Conservation (phyloP, 2,797 vertebrate species). For the Parotocinclus haroldoi region DNA sequence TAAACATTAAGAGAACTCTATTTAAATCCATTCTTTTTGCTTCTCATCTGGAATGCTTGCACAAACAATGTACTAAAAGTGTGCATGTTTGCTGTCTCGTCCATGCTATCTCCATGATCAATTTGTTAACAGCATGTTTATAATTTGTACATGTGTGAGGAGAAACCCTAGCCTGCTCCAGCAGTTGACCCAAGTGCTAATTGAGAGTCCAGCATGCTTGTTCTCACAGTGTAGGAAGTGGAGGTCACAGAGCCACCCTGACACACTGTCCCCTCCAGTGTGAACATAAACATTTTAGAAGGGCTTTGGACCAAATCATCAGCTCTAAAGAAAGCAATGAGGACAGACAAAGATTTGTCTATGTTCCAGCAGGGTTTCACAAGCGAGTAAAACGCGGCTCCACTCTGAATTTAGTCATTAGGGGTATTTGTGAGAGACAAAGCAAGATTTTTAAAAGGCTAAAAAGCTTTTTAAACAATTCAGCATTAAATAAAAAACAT, state of each 20-base stretch:
- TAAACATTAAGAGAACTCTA: constrained; percentile 20
- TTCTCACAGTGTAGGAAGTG: constrained; percentile 76
- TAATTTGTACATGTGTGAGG: constrained; percentile 68
- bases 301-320: constrained; percentile 81
- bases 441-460: not conserved
- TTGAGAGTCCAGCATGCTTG: constrained; percentile 77
- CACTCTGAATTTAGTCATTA: constrained; percentile 7
- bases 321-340: constrained; percentile 47
- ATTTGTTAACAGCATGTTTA: constrained; percentile 79
- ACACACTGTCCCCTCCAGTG: constrained; percentile 79
- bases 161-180: constrained; percentile 70
- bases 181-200: constrained; percentile 75
- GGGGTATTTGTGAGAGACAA: not conserved
- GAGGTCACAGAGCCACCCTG: constrained; percentile 73
- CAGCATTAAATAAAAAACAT: not conserved
- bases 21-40: constrained; percentile 12
- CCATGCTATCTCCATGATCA: constrained; percentile 64
- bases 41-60: constrained; percentile 4
- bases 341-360: constrained; percentile 47
- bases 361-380: constrained; percentile 35
- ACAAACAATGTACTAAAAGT: constrained; percentile 23
- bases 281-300: constrained; percentile 82
- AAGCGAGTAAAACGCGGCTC: constrained; percentile 16
- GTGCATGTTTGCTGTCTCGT: constrained; percentile 44
- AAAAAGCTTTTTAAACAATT: constrained; percentile 23